Conservation (phyloP, 2,888 invertebrate species). For the Neelides folsomi region DNA sequence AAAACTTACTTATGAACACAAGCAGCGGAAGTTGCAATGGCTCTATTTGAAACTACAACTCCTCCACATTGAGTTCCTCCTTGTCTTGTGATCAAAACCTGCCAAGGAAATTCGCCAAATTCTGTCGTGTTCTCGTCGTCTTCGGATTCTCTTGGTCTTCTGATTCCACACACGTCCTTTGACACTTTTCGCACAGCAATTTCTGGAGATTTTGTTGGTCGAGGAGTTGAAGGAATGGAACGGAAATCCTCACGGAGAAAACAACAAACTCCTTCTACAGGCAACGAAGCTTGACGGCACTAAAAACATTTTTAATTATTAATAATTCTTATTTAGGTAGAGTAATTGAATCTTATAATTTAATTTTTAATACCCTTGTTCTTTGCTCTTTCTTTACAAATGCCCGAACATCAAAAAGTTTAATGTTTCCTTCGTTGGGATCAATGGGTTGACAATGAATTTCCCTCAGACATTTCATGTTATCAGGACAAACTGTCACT, state of each 20-base stretch:
- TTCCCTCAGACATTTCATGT: constrained; percentile 15
- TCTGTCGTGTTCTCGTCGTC: not conserved
- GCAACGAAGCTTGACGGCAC: constrained; percentile 13
- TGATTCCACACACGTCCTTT: constrained; percentile 1
- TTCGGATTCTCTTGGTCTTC: too few relatives aligned
- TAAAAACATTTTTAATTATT: not conserved
- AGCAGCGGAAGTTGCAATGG: constrained; percentile 9
- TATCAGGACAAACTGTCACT: constrained; percentile 9
- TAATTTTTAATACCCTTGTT: too few relatives aligned
- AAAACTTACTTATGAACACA: constrained; percentile 6
- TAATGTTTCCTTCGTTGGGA: constrained; percentile 11
- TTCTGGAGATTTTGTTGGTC: not conserved
- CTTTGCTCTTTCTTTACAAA: constrained; percentile 1
- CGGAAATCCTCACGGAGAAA: constrained; percentile 12
- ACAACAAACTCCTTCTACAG: constrained; percentile 12
- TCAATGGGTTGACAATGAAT: constrained; percentile 5
- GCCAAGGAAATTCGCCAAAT: constrained; percentile 17
- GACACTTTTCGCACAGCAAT: not conserved
- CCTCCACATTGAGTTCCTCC: constrained; percentile 5
- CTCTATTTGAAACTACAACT: constrained; percentile 4
- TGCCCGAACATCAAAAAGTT: constrained; percentile 11
- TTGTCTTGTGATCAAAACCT: constrained; percentile 7
- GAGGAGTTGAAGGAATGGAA: not conserved
- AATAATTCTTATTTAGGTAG: too few relatives aligned
- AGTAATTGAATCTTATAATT: constrained; percentile 3